These are phyloP conservation scores for Ailuropoda melanoleuca DNA, from an alignment of 2,113 vertebrate species.

Conservation along the genomic window DNA sequence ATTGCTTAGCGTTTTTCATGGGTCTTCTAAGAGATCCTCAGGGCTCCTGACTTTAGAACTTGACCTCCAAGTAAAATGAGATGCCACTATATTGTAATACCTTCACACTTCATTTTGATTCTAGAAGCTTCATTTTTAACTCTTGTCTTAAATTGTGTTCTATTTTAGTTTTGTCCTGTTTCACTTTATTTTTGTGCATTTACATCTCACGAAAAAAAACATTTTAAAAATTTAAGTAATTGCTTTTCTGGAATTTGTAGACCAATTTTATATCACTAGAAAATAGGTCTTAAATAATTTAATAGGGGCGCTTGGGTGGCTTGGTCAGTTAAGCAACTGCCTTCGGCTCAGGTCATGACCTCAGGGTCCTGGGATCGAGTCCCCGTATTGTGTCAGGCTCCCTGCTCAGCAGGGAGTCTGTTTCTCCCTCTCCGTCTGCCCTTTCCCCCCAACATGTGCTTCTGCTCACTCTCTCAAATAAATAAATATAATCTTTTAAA, in stretches of 20 bases:
- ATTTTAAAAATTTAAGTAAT: neutral
- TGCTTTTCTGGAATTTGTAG: neutral
- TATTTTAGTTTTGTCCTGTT: neutral
- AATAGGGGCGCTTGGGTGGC: neutral
- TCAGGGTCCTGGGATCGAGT: neutral
- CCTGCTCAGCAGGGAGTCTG: neutral
- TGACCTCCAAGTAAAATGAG: neutral
- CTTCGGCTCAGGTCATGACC: neutral
- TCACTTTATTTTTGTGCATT: neutral
- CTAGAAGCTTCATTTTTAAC: neutral
- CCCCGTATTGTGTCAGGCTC: neutral
- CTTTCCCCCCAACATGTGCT: neutral
- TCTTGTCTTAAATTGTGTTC: neutral
- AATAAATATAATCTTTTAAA: neutral
- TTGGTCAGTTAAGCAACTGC: neutral
- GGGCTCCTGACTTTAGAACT: neutral
- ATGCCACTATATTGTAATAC: rapidly evolving
- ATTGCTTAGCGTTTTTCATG: neutral
- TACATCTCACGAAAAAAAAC: neutral
- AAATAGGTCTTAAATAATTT: neutral
- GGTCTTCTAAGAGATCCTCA: neutral
- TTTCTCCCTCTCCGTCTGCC: neutral
- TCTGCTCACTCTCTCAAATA: neutral
- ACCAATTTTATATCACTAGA: neutral
- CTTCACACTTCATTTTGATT: neutral